Percentiles rank a stretch among this genome's conserved stretches.
Evolutionary conservation across 2,888 invertebrate genomes (phyloP).

Genomic region (Azorinus chamasolen): DNA sequence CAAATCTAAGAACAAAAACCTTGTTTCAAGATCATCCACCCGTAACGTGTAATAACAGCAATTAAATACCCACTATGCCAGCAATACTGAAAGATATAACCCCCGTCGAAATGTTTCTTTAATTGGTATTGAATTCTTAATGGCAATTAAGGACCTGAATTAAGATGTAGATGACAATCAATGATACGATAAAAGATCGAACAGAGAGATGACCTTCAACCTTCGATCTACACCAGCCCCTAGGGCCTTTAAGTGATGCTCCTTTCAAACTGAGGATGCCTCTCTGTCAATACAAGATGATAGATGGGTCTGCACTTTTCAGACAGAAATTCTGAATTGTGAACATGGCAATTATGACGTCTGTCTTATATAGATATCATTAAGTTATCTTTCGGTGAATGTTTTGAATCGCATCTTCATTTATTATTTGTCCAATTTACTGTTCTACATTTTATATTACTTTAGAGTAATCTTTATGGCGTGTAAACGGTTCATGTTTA

Average conservation of each 20-base stretch:
- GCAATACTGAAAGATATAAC: not conserved
- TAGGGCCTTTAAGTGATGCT: too few relatives aligned
- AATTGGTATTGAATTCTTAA: conserved; percentile 54
- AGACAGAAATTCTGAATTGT: conserved; percentile 2
- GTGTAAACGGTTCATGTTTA: too few relatives aligned
- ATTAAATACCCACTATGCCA: not conserved
- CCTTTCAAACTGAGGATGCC: not conserved
- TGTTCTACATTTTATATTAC: too few relatives aligned
- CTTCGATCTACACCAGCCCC: too few relatives aligned
- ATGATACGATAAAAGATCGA: too few relatives aligned
- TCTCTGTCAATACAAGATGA: conserved; percentile 34
- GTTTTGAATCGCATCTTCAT: too few relatives aligned
- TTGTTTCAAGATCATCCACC: conserved; percentile 4
- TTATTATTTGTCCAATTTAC: too few relatives aligned
- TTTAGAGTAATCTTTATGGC: too few relatives aligned
- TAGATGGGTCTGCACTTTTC: conserved; percentile 19
- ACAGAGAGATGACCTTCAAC: too few relatives aligned
- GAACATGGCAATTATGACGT: too few relatives aligned
- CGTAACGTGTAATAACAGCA: conserved; percentile 8
- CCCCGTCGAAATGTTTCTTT: conserved; percentile 13
- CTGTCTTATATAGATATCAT: too few relatives aligned
- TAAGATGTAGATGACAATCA: conserved; percentile 33
- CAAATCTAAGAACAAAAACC: conserved; percentile 6
- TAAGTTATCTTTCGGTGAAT: too few relatives aligned
- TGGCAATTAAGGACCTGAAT: conserved; percentile 43